A percentile compares a stretch with the other conserved stretches of the same genome.
Evolutionary conservation across 1,140 invertebrate genomes (phyloP).

Genomic region (Anagrus nilaparvatae): DNA sequence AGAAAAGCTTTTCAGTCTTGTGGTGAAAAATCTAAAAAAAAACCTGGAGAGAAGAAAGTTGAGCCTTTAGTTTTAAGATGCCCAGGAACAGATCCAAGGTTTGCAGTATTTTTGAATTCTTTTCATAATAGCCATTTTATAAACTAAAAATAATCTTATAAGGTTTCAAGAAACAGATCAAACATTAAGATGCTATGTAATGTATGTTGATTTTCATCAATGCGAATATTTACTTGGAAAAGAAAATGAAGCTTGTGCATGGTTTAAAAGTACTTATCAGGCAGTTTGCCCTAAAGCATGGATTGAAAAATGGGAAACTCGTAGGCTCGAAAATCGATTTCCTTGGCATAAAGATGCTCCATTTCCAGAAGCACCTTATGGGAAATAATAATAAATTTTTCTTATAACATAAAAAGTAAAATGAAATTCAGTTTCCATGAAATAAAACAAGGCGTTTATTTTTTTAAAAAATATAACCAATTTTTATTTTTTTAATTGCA

Average conservation of each 20-base stretch:
- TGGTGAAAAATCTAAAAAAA: too few species aligned
- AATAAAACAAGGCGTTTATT: constrained; percentile 3
- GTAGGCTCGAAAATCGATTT: constrained; percentile 19
- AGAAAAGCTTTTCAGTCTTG: too few species aligned
- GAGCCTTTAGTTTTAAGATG: too few species aligned
- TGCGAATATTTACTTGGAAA: constrained; percentile 32
- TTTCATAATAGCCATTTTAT: too few species aligned
- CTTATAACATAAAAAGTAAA: constrained; percentile 24
- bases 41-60: too few species aligned
- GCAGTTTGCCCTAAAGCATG: constrained; percentile 29
- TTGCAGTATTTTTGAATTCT: too few species aligned
- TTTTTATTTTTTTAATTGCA: constrained; percentile 14
- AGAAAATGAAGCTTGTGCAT: constrained; percentile 25
- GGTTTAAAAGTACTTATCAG: constrained; percentile 30
- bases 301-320: constrained; percentile 29
- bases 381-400: constrained; percentile 7
- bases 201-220: constrained; percentile 35
- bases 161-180: constrained; percentile 38
- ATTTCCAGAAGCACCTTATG: constrained; percentile 25
- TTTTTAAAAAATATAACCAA: constrained; percentile 13
- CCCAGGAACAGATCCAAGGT: too few species aligned
- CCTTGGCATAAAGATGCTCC: constrained; percentile 23
- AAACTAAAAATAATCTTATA: constrained; percentile 8
- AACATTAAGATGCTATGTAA: constrained; percentile 33
- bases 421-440: not conserved